A percentile compares a stretch with the other conserved stretches of the same genome.
phyloP scores from a whole-genome alignment of 2,888 invertebrate genomes.

The Hypercompe scribonia region DNA sequence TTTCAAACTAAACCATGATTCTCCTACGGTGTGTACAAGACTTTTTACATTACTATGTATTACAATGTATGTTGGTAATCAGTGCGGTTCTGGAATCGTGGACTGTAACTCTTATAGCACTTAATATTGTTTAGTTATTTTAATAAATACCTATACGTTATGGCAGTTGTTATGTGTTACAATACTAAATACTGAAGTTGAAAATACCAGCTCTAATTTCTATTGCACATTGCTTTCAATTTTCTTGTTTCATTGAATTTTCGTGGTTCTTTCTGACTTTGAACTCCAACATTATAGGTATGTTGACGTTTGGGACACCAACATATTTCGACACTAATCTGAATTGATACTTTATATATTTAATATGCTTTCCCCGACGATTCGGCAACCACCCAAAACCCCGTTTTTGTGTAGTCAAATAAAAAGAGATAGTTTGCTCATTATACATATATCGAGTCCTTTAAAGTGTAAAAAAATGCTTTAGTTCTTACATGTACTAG shows the following conservation, averaged over 20 bases:
- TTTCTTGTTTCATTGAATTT: not conserved
- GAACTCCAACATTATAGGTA: no score
- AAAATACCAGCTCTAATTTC: not conserved
- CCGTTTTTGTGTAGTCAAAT: no score
- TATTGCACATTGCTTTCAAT: not conserved
- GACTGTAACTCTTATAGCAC: not conserved
- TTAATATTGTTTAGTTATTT: not conserved
- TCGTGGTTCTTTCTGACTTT: not conserved
- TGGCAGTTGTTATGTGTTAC: not conserved
- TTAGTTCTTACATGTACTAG: no score
- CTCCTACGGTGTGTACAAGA: not conserved
- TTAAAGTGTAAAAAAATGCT: no score
- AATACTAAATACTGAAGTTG: not conserved
- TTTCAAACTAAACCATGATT: no score
- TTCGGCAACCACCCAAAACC: no score
- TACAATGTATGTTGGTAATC: not conserved
- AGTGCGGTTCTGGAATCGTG: not conserved
- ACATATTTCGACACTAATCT: no score
- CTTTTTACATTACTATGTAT: not conserved
- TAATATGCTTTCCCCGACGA: no score
- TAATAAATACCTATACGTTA: not conserved
- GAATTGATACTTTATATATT: no score
- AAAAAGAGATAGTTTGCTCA: no score
- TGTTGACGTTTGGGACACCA: no score
- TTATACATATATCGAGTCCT: no score